Percentiles rank a stretch among this genome's conserved stretches.
phyloP scores from a whole-genome alignment of 2,113 vertebrate genomes.

The Piprites chloris region DNA sequence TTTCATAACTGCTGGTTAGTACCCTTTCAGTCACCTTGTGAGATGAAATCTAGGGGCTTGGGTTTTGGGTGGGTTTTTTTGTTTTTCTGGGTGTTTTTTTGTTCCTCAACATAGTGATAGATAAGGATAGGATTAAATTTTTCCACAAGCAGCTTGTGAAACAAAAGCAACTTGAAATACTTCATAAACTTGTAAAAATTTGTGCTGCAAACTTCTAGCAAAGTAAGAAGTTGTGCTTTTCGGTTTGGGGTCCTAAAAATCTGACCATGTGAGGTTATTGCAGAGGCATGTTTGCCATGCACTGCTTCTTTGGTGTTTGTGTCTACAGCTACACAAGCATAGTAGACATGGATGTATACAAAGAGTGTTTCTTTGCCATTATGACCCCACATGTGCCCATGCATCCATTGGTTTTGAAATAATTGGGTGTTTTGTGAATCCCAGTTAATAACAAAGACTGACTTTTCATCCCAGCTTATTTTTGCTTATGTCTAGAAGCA shows the following conservation, averaged over 20 bases:
- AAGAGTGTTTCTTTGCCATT: background rate
- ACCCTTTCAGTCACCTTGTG: background rate
- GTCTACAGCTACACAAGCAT: background rate
- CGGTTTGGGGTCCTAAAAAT: background rate
- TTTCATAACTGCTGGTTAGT: background rate
- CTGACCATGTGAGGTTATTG: background rate
- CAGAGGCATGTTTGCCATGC: background rate
- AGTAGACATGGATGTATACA: fast-evolving
- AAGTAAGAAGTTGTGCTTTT: background rate
- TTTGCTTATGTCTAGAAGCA: background rate
- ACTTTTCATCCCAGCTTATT: background rate
- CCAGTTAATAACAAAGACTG: background rate
- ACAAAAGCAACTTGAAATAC: background rate
- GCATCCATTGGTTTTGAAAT: background rate
- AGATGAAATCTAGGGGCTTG: background rate
- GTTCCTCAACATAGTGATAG: background rate
- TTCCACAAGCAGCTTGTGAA: background rate
- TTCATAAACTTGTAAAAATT: background rate
- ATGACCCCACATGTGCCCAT: fast-evolving
- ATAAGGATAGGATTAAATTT: background rate
- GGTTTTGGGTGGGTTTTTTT: background rate
- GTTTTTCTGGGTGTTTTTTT: background rate
- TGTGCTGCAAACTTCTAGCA: background rate
- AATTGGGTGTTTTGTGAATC: background rate
- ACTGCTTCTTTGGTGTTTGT: background rate